These are phyloP conservation scores for Pristiophorus japonicus DNA, from an alignment of 2,113 vertebrate species.

Conservation along the genomic window DNA sequence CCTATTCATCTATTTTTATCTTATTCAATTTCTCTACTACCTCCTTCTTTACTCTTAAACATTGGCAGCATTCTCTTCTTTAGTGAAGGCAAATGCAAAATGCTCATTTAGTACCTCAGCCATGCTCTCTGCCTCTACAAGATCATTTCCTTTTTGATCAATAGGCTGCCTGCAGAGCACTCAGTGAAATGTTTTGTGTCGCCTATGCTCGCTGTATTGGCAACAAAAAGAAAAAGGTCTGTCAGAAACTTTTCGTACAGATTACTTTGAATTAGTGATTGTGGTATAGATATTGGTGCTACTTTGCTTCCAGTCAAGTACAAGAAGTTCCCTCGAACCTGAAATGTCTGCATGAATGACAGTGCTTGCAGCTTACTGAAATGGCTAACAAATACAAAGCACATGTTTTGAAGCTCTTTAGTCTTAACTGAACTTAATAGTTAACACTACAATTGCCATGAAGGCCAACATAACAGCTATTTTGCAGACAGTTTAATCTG, in stretches of 20 bases:
- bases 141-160: background rate
- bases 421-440: background rate
- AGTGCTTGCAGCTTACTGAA: background rate
- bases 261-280: background rate
- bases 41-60: too few species aligned
- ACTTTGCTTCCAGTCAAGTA: background rate
- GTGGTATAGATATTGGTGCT: background rate
- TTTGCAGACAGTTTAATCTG: background rate
- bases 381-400: background rate
- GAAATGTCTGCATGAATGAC: background rate
- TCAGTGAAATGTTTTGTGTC: too few species aligned
- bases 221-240: background rate
- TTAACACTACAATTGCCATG: background rate
- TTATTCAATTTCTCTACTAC: background rate
- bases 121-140: background rate
- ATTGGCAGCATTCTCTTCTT: too few species aligned
- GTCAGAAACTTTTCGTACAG: background rate
- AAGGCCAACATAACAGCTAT: background rate
- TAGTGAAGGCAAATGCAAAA: background rate
- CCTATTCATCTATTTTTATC: background rate
- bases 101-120: too few species aligned
- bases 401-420: background rate
- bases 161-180: background rate
- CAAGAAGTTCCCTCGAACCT: background rate
- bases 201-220: too few species aligned